Base-by-base conservation (phyloP, 2,113 vertebrate species). In the Menidia beryllina region DNA sequence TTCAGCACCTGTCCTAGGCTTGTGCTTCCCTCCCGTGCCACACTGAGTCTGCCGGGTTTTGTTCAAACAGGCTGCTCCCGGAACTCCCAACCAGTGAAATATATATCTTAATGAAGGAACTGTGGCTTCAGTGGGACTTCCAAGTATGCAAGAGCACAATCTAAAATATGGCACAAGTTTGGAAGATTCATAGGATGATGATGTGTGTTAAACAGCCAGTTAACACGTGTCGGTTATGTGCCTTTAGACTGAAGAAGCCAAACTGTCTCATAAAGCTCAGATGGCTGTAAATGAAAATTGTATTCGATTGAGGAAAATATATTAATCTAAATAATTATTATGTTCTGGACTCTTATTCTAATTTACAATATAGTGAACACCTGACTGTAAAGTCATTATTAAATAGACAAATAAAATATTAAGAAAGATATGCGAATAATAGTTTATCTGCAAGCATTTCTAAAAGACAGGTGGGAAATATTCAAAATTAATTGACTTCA, bases 31-130 rank as follows among this genome's bases (percentile, higher is more conserved):
- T 71, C 71, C 77, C 77, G 77, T 78, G 65, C 59, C 43, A 34
- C 12, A 48, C 21, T 23, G 68, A 78, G 66, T 81, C 59, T 83
- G 43, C 30, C 47, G 63, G 73, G 61, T 83, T 72, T 90, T 87
- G 86, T 59, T 83, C 83, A 82, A 88, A 88, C 88, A 85, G 68
- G 69, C 73, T 81, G 74, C 53, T 81, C 47, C 75, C 63, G 60
- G 60, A 72, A 60, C 38, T 63, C 60, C 62, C 59, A 49, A 38
- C 72, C 55, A 72, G 47, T 66, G 71, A 89, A 82, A 79, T 83
- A 68, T 83, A 68, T 54, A 56, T 80, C 66, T 82, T 76, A 82
- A 70, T 77, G 79, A 86, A 86, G 79, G 75, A 81, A 77, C 85
- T 77, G 77, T 69, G 75, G 74, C 72, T 87, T 84, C 79, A 84